phyloP scores from a whole-genome alignment of 1,140 invertebrate genomes.

The Hylyphantes graminicola region DNA sequence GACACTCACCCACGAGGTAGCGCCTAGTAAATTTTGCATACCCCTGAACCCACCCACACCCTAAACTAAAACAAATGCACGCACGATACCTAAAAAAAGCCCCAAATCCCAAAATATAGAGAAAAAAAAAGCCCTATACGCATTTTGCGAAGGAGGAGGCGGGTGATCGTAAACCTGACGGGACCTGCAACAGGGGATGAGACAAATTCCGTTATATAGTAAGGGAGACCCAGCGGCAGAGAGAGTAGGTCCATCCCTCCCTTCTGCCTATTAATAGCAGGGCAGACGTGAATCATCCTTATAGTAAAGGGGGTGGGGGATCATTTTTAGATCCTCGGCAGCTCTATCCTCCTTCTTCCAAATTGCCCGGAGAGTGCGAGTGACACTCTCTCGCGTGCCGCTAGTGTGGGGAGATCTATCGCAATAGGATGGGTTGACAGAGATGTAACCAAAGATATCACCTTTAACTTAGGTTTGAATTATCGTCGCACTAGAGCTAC shows the following conservation, averaged over 20 bases:
- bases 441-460: no score
- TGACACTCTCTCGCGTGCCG: constrained; percentile 23
- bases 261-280: constrained; percentile 51
- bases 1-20: no score
- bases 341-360: constrained; percentile 14
- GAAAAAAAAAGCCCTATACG: constrained; percentile 1
- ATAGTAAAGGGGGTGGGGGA: constrained; percentile 31
- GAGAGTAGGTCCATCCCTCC: constrained; percentile 5
- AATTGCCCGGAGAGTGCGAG: constrained; percentile 37
- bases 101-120: constrained; percentile 13
- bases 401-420: neutral
- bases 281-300: constrained; percentile 49
- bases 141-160: constrained; percentile 28
- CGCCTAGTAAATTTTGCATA: no score
- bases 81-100: neutral
- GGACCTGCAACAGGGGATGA: neutral
- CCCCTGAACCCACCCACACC: neutral
- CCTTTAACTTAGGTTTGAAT: no score
- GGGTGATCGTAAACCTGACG: constrained; percentile 3
- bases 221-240: neutral
- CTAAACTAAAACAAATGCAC: neutral
- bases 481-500: no score
- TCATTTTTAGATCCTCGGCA: constrained; percentile 52
- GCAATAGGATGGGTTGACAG: no score
- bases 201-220: constrained; percentile 20